Evolutionary conservation across 1,140 invertebrate species (phyloP).

Genomic region (Lethrus apterus): DNA sequence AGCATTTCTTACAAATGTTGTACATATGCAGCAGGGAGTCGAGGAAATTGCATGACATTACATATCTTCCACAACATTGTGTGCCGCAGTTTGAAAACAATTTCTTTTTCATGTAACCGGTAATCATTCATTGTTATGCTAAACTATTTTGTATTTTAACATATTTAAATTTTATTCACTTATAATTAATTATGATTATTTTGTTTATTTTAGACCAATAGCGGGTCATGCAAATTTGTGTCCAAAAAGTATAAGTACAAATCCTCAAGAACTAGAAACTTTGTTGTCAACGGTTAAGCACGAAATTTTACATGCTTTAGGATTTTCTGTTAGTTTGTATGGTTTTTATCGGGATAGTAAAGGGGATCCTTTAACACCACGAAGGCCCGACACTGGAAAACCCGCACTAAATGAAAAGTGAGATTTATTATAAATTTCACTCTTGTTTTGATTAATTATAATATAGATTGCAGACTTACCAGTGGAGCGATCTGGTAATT

Average conservation of each 20-base stretch:
- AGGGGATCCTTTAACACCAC: constrained; percentile 75
- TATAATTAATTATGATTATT: no score
- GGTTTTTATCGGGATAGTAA: constrained; percentile 85
- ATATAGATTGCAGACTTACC: constrained; percentile 70
- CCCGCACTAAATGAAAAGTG: constrained; percentile 82
- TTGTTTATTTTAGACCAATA: constrained; percentile 69
- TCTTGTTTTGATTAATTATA: neutral
- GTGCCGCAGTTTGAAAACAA: no score
- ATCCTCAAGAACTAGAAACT: constrained; percentile 85
- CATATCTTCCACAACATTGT: no score
- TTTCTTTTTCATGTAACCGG: no score
- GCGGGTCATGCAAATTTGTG: constrained; percentile 98
- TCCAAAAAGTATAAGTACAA: constrained; percentile 89
- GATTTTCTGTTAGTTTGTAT: constrained; percentile 91
- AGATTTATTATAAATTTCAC: no score
- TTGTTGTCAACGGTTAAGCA: constrained; percentile 96
- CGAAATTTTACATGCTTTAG: constrained; percentile 95
- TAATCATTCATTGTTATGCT: no score
- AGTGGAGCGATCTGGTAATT: constrained; percentile 90
- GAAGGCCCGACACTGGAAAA: constrained; percentile 76
- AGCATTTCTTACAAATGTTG: no score
- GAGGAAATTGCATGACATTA: no score
- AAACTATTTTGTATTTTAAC: no score
- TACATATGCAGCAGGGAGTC: no score
- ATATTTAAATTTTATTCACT: no score